Evolutionary conservation across 2,888 invertebrate genomes (phyloP), one percentile per base, ranked within the genome.

Genomic region (Geophilus truncorum): DNA sequence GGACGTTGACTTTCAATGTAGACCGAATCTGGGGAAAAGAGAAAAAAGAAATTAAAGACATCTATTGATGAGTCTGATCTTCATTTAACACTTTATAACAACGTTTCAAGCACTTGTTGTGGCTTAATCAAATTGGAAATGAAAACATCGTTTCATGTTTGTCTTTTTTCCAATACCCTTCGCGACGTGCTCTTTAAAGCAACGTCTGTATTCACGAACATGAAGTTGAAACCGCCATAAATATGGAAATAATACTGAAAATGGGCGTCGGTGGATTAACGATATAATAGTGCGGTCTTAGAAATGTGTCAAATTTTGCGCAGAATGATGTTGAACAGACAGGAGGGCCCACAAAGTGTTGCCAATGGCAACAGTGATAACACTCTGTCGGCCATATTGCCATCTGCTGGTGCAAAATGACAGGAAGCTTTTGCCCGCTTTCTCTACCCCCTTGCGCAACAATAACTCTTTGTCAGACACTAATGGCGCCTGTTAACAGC

Each of bases 1-100:
- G 87, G 86, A 81, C 87, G 83, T 83, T 87, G 87, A 84, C 87
- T 87, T 82, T 88, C 88, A 79, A 88, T 86, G 83, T 87, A 88
- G 4, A 88, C 88, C 81, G 86, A 85, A 85, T 88, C 88, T 88
- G 86, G 76, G 86, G 86, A 80, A 77, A 82, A 83, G 78, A 81
- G 80, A 81, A 80, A 57, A 57, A 57, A 18, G 4, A 62, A 57
- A 45, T 45, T 45, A 45, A 45, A 45, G 7, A 6, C 21, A 10
- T 62, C 25, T 25, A 62, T 62, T 62, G 62, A 62, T 62, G 23
- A 62, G 4, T 45, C n/a, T 15, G 3, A 28, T 62, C 62, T 62
- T 62, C 23, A 62, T 62, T 62, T 62, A 62, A 28, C 15, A 62
- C 9, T 6, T 23, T 25, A 23, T 12, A 62, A 7, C 23, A 62